These are phyloP conservation scores for Pollachius pollachius DNA, from an alignment of 2,113 vertebrate species.

Conservation along the genomic window DNA sequence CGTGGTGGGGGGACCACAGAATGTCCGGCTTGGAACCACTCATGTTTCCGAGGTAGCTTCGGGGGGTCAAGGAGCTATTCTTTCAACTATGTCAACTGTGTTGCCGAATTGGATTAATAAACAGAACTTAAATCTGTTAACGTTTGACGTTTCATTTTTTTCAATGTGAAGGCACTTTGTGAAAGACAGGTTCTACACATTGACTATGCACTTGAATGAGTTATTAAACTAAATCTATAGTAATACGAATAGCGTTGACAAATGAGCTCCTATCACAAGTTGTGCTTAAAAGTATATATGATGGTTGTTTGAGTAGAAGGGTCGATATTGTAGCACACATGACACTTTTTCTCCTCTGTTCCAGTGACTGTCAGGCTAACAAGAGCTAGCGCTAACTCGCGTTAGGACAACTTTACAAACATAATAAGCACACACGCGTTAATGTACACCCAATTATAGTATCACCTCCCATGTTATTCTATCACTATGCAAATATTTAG, in stretches of 20 bases:
- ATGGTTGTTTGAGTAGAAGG: neutral
- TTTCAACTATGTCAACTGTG: slow-evolving; percentile 1
- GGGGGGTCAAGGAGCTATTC: slow-evolving; percentile 15
- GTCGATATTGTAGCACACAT: neutral
- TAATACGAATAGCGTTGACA: neutral
- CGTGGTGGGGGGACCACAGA: slow-evolving; percentile 95
- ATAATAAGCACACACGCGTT: neutral
- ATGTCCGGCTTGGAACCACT: slow-evolving; percentile 96
- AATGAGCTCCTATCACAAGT: neutral
- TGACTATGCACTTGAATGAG: neutral
- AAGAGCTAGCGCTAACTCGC: slow-evolving; percentile 50
- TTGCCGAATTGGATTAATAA: slow-evolving; percentile 3
- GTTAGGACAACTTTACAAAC: slow-evolving; percentile 3
- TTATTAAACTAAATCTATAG: neutral
- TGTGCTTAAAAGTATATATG: neutral
- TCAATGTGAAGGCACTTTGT: neutral
- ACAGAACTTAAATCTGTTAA: neutral
- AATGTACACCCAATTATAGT: neutral
- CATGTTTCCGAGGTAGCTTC: slow-evolving; percentile 72
- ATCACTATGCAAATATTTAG: slow-evolving; percentile 27
- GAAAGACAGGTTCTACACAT: neutral
- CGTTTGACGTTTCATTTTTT: neutral
- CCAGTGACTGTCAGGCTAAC: slow-evolving; percentile 38
- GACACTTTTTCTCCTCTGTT: neutral
- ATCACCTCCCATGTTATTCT: neutral